These are phyloP conservation scores for Eciton burchellii DNA, from an alignment of 1,140 invertebrate species.

Conservation along the genomic window DNA sequence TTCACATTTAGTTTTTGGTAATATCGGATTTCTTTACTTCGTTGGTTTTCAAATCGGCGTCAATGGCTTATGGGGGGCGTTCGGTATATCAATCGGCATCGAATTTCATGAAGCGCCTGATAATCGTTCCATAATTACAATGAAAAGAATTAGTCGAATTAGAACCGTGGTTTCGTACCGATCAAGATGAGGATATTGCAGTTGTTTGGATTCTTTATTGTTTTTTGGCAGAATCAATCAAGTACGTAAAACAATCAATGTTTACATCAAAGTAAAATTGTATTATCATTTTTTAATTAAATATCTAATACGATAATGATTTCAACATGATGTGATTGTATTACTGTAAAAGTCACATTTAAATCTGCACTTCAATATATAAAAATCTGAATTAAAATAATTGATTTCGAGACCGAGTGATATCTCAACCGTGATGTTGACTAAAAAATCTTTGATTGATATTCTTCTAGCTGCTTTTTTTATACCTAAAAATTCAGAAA, in stretches of 20 bases:
- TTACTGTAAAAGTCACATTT: background rate
- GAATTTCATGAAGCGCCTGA: constrained; percentile 64
- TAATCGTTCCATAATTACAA: constrained; percentile 27
- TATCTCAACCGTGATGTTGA: background rate
- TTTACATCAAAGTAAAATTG: background rate
- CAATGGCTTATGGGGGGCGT: constrained; percentile 58
- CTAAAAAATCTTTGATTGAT: constrained; percentile 1
- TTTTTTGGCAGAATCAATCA: constrained; percentile 16
- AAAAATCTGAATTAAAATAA: constrained; percentile 18
- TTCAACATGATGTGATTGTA: background rate
- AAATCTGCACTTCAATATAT: background rate
- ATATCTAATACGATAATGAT: constrained; percentile 2
- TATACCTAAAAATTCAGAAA: too few relatives aligned
- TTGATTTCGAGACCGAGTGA: background rate
- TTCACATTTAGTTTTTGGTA: background rate
- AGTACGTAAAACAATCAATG: constrained; percentile 56
- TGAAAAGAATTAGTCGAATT: constrained; percentile 58
- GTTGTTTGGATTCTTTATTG: constrained; percentile 40
- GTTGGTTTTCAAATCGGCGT: background rate
- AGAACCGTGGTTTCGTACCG: constrained; percentile 44
- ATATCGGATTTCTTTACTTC: background rate
- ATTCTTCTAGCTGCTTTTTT: background rate
- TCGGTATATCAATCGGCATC: constrained; percentile 53
- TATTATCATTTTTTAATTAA: constrained; percentile 14
- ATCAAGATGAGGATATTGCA: constrained; percentile 61